Base-by-base conservation (phyloP, 2,888 invertebrate genomes). In the Keiferia lycopersicella region DNA sequence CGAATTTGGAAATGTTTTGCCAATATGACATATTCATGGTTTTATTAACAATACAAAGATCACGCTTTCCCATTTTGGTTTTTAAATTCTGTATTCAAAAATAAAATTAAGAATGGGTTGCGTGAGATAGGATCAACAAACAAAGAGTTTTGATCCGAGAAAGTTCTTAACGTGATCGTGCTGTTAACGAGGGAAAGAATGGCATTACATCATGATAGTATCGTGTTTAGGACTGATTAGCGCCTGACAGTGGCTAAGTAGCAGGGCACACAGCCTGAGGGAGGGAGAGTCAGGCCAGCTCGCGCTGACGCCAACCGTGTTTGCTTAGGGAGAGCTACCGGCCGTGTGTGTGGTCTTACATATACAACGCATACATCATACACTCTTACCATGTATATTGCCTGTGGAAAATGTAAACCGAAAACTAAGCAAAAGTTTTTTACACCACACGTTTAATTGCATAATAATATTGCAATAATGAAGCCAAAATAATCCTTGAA, bases 201-300 rank as follows among this genome's bases (percentile, higher is more conserved):
- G 85, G 83, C 69, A 81, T 87, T 87, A 83, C 80, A 83, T 84
- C 78, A 85, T 86, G 80, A 86, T 86, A 84, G 64, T 82, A 78
- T 78, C 81, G 80, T 87, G 83, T 85, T 88, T 83, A 86, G 83
- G 81, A 79, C 73, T 86, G 78, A 86, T 91, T 91, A 91, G 76
- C 83, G 77, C 81, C 72, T 70, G 65, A 71, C 73, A 73, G 75
- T 66, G 78, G 83, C 78, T 88, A 91, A 89, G 78, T 81, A 79
- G 73, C 73, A 77, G 68, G 68, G 83, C 74, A 87, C 79, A 90
- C 82, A 83, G 72, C 75, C 73, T 77, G 73, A 79, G 76, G 77
- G 74, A 69, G 74, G 71, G 76, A 69, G 74, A 77, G 71, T 77
- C 79, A 80, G 77, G 81, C 76, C 73, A 79, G 72, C 74, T 71